Percentiles rank a stretch among this genome's conserved stretches.
Evolutionary conservation across 2,888 invertebrate genomes (phyloP).

Genomic region (Anodontia alba): DNA sequence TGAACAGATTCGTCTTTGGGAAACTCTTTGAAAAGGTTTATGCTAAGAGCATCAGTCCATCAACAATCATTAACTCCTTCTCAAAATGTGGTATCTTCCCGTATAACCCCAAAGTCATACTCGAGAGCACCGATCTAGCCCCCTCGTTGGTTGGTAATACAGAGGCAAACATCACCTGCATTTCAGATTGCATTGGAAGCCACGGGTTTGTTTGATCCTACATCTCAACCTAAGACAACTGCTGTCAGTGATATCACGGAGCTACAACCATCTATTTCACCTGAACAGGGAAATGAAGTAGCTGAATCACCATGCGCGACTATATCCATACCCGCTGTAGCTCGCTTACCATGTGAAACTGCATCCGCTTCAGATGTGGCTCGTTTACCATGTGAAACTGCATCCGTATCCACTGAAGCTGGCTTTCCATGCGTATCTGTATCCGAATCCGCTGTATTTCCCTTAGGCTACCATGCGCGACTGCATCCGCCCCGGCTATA

Average conservation of each 20-base stretch:
- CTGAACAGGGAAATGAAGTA: neutral
- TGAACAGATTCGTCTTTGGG: constrained; percentile 2
- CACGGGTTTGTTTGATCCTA: neutral
- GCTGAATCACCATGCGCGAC: too few species aligned
- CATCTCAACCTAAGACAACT: neutral
- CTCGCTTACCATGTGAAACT: too few species aligned
- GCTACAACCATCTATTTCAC: neutral
- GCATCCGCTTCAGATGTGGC: too few species aligned
- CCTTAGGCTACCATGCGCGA: too few species aligned
- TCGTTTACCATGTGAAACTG: too few species aligned
- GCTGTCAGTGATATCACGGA: neutral
- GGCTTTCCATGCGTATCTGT: too few species aligned
- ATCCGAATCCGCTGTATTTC: too few species aligned
- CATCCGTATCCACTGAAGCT: too few species aligned
- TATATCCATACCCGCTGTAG: too few species aligned
- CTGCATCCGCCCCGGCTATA: too few species aligned
- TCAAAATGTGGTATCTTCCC: neutral
- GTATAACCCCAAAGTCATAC: neutral
- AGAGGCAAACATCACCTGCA: neutral
- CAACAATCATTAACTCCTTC: constrained; percentile 13
- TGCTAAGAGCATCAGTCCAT: neutral
- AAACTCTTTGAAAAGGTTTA: constrained; percentile 5
- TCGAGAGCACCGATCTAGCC: neutral
- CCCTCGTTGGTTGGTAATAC: constrained; percentile 11
- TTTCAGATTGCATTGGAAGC: neutral